Percentiles rank a stretch among this genome's conserved stretches.
phyloP scores from a whole-genome alignment of 2,797 vertebrate genomes.

The Muraenolepis orangiensis region DNA sequence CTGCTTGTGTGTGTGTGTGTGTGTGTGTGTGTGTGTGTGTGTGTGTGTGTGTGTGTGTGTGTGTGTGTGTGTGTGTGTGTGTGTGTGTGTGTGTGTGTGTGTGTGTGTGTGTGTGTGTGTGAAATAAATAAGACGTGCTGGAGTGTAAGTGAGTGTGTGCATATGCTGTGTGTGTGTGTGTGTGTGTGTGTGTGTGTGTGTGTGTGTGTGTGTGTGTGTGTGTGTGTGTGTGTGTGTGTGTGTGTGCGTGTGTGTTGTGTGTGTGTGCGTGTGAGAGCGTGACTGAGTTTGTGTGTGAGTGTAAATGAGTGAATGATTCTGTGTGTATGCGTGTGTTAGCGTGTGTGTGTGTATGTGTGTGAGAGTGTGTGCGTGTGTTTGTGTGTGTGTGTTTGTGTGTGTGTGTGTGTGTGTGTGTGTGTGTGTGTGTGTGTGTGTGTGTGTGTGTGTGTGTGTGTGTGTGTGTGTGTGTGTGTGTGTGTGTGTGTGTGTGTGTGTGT shows the following conservation, averaged over 20 bases:
- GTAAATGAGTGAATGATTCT: conserved; percentile 10
- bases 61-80: too few species aligned
- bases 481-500: conserved; percentile 20
- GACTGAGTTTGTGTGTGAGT: conserved; percentile 31
- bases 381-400: conserved; percentile 14
- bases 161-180: conserved; percentile 14
- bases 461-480: conserved; percentile 9
- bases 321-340: conserved; percentile 2
- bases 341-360: conserved; percentile 43
- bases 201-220: conserved; percentile 41
- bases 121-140: background rate
- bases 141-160: background rate
- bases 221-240: conserved; percentile 1
- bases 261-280: conserved; percentile 28
- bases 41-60: too few species aligned
- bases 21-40: too few species aligned
- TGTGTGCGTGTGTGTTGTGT: conserved; percentile 10
- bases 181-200: conserved; percentile 13
- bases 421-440: conserved; percentile 41
- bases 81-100: too few species aligned
- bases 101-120: background rate
- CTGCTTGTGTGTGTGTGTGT: background rate
- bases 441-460: conserved; percentile 6
- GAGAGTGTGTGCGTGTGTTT: background rate
- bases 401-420: conserved; percentile 13